Evolutionary conservation across 2,797 vertebrate species (phyloP).

Genomic region (Siniperca undulata): DNA sequence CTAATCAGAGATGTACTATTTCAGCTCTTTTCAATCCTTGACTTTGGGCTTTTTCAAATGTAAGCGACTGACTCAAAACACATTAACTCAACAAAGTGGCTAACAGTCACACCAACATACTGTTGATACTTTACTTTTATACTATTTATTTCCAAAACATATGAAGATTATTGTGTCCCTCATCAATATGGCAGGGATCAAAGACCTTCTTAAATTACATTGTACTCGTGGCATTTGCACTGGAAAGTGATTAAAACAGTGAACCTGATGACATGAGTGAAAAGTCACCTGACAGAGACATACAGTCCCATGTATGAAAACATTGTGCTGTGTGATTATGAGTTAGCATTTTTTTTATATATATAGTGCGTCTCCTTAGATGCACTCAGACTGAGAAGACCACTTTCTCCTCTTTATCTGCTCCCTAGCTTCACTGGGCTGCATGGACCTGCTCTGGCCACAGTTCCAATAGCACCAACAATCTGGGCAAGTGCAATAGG

Average conservation of each 20-base stretch:
- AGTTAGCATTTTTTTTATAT: not conserved
- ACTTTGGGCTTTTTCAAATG: not conserved
- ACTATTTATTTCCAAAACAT: conserved; percentile 73
- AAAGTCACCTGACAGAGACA: conserved; percentile 14
- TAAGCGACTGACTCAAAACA: conserved; percentile 10
- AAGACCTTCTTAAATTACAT: conserved; percentile 39
- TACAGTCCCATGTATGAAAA: conserved; percentile 1
- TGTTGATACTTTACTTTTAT: conserved; percentile 40
- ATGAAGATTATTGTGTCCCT: conserved; percentile 12
- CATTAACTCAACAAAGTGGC: conserved; percentile 26
- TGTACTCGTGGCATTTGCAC: not conserved
- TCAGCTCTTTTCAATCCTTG: not conserved
- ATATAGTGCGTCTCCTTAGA: not conserved
- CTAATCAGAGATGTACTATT: conserved; percentile 2
- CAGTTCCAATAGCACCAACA: conserved; percentile 60
- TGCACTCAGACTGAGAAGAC: not conserved
- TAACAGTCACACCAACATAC: conserved; percentile 35
- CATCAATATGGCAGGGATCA: conserved; percentile 42
- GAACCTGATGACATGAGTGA: conserved; percentile 8
- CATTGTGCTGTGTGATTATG: not conserved
- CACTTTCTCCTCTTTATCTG: conserved; percentile 11
- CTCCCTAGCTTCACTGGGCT: not conserved
- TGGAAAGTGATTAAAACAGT: conserved; percentile 29
- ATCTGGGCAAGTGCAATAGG: conserved; percentile 64
- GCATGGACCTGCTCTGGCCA: conserved; percentile 23